Conservation (phyloP, 2,797 vertebrate species). For the Hyperoplus immaculatus region DNA sequence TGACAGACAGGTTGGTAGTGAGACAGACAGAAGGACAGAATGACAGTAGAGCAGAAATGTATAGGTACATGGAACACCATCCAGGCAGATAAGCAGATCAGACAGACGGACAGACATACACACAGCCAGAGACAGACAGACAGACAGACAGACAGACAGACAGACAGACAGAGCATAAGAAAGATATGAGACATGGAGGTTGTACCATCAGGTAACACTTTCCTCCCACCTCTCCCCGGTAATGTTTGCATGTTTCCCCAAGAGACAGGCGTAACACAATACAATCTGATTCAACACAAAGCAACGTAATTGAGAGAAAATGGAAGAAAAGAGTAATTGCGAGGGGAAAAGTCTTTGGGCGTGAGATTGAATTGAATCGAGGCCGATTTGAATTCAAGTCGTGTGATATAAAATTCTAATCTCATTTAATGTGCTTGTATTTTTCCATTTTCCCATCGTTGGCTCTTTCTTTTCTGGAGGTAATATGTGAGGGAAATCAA, state of each 20-base stretch:
- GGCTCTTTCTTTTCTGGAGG: conserved; percentile 58
- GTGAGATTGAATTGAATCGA: conserved; percentile 64
- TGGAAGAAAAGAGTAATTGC: conserved; percentile 67
- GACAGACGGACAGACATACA: not conserved
- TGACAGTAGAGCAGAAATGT: conserved; percentile 26
- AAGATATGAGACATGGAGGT: conserved; percentile 19
- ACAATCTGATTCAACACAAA: conserved; percentile 55
- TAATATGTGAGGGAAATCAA: conserved; percentile 69
- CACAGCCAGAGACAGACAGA: conserved; percentile 9
- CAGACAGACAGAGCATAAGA: not conserved
- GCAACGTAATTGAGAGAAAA: conserved; percentile 46
- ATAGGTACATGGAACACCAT: conserved; percentile 24
- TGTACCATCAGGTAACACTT: conserved; percentile 28
- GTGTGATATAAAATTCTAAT: conserved; percentile 74
- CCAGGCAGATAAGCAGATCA: conserved; percentile 33
- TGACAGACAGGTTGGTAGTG: conserved; percentile 50
- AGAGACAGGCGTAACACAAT: conserved; percentile 42
- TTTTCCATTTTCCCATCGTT: conserved; percentile 59
- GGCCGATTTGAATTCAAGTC: conserved; percentile 64
- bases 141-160: conserved; percentile 23
- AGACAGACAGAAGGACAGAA: conserved; percentile 33
- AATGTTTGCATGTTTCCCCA: conserved; percentile 51
- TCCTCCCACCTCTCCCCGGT: conserved; percentile 34
- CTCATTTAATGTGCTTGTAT: conserved; percentile 70
- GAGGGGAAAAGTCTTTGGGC: conserved; percentile 50